phyloP scores from a whole-genome alignment of 2,797 vertebrate genomes.

The Gouania willdenowi region DNA sequence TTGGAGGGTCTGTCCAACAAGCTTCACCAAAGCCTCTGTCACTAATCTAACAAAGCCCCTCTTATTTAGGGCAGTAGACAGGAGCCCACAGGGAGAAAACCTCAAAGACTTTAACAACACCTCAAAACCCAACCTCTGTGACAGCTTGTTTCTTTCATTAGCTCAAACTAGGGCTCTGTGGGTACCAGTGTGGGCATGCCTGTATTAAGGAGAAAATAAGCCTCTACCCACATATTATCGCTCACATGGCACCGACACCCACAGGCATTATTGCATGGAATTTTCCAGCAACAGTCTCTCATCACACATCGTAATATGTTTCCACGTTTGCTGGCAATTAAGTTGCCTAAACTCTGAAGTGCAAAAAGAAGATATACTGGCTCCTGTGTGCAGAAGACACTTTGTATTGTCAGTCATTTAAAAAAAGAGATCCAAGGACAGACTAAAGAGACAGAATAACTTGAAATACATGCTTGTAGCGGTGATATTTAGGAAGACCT shows the following conservation, averaged over 20 bases:
- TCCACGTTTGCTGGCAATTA: slow-evolving; percentile 71
- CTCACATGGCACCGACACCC: slow-evolving; percentile 69
- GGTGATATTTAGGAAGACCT: too few relatives aligned
- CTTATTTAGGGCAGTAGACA: slow-evolving; percentile 68
- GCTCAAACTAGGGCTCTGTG: slow-evolving; percentile 66
- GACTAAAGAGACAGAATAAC: slow-evolving; percentile 3
- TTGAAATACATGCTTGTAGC: slow-evolving; percentile 1
- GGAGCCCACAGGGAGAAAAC: slow-evolving; percentile 70
- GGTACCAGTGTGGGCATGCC: slow-evolving; percentile 69
- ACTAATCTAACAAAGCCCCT: slow-evolving; percentile 68
- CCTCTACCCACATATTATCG: slow-evolving; percentile 72
- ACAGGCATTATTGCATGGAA: slow-evolving; percentile 70
- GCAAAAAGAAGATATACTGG: slow-evolving; percentile 59
- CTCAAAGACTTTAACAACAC: slow-evolving; percentile 76
- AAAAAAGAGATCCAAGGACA: slow-evolving; percentile 25
- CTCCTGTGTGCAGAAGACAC: slow-evolving; percentile 47
- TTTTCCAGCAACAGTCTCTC: slow-evolving; percentile 68
- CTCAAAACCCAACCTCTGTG: slow-evolving; percentile 68
- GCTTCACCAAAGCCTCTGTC: slow-evolving; percentile 56
- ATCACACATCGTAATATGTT: slow-evolving; percentile 65
- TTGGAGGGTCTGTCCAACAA: slow-evolving; percentile 56
- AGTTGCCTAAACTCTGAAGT: slow-evolving; percentile 54
- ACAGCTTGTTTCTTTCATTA: slow-evolving; percentile 71
- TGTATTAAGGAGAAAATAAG: slow-evolving; percentile 72
- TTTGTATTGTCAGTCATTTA: slow-evolving; percentile 27